These are phyloP conservation scores for Chrysochloris asiatica DNA, from an alignment of 2,113 vertebrate genomes.

Conservation along the genomic window DNA sequence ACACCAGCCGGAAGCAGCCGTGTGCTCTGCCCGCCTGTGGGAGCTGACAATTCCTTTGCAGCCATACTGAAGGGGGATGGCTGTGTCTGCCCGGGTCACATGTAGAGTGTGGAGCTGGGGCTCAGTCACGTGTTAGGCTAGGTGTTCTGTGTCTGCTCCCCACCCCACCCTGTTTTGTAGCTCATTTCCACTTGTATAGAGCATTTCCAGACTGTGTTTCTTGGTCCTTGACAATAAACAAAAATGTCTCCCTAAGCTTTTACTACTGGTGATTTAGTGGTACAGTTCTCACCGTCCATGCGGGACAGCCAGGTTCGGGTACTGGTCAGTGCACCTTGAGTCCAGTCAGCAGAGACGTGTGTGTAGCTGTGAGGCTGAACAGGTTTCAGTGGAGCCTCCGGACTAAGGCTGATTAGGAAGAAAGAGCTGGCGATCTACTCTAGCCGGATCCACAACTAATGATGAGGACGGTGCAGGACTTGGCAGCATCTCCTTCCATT, in stretches of 20 bases:
- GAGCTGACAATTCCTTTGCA: slow-evolving; percentile 62
- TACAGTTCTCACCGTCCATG: not conserved
- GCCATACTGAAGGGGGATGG: slow-evolving; percentile 54
- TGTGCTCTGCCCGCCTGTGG: slow-evolving; percentile 46
- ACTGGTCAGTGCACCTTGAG: not conserved
- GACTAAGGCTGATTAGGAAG: not conserved
- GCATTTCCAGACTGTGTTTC: slow-evolving; percentile 31
- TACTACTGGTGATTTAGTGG: not conserved
- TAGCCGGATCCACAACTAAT: not conserved
- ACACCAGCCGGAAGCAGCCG: slow-evolving; percentile 42
- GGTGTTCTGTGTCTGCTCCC: not conserved
- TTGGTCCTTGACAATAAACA: slow-evolving; percentile 80
- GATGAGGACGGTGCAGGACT: not conserved
- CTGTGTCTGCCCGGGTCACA: slow-evolving; percentile 40
- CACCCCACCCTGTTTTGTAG: not conserved
- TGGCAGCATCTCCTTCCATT: not conserved
- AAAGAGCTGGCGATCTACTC: not conserved
- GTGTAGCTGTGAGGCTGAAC: not conserved
- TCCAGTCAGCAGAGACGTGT: not conserved
- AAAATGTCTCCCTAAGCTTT: slow-evolving; percentile 59
- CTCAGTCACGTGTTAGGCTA: not conserved
- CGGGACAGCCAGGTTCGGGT: not conserved
- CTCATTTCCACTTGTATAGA: not conserved
- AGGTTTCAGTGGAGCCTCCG: not conserved
- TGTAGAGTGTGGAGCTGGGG: slow-evolving; percentile 53